Conservation (phyloP, 2,888 invertebrate genomes). For the Macaria notata region DNA sequence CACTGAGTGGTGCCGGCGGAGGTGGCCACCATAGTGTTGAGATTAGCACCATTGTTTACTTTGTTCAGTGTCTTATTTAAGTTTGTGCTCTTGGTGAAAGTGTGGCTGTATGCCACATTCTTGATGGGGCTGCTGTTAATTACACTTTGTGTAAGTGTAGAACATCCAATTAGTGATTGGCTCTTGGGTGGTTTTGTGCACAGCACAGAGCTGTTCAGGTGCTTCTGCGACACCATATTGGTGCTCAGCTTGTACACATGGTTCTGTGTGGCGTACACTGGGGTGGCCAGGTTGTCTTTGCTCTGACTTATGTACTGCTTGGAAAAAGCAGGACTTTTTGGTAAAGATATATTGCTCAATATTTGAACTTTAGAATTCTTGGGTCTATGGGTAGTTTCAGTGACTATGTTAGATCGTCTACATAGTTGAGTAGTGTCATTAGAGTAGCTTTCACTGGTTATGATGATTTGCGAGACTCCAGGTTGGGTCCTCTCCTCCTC, state of each 20-base stretch:
- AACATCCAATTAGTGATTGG: constrained; percentile 70
- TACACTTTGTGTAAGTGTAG: constrained; percentile 60
- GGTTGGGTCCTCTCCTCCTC: constrained; percentile 66
- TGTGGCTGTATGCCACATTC: constrained; percentile 69
- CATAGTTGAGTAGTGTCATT: constrained; percentile 60
- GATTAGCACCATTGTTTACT: constrained; percentile 76
- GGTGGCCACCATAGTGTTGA: constrained; percentile 70
- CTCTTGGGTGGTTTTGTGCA: constrained; percentile 68
- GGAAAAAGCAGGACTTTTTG: constrained; percentile 67
- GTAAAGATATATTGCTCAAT: constrained; percentile 75
- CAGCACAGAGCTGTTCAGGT: constrained; percentile 67
- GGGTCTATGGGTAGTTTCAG: constrained; percentile 68
- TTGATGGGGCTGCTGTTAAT: constrained; percentile 70
- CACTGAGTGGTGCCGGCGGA: constrained; percentile 71
- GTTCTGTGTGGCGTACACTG: constrained; percentile 68
- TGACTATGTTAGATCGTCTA: constrained; percentile 66
- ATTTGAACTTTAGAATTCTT: constrained; percentile 77
- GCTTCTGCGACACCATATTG: constrained; percentile 64
- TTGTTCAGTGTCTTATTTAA: constrained; percentile 67
- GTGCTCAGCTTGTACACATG: constrained; percentile 73
- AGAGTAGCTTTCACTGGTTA: constrained; percentile 73
- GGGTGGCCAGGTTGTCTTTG: constrained; percentile 60
- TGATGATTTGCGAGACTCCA: constrained; percentile 73
- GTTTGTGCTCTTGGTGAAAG: constrained; percentile 70
- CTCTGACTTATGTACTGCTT: constrained; percentile 65